Conservation (phyloP, 2,113 vertebrate species). For the Noctilio leporinus region DNA sequence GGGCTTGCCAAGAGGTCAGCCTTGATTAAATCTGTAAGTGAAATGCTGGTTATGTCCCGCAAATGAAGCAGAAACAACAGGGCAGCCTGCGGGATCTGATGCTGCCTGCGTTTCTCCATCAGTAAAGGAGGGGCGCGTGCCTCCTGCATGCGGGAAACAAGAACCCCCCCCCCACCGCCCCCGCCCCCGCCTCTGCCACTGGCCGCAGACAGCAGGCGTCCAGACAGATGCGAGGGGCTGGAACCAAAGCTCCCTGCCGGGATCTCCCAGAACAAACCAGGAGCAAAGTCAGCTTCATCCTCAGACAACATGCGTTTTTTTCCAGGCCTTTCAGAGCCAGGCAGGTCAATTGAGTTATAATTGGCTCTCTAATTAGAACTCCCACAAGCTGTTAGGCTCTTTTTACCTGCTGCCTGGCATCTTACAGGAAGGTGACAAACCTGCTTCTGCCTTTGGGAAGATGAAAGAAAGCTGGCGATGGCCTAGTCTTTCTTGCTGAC, state of each 20-base stretch:
- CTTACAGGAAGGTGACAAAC: neutral
- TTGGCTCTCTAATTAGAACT: constrained; percentile 62
- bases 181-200: neutral
- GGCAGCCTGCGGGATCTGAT: neutral
- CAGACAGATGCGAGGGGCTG: neutral
- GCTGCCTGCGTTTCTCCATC: neutral
- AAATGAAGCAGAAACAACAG: neutral
- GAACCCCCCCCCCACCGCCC: neutral
- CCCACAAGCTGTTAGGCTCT: constrained; percentile 49
- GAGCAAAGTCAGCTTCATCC: constrained; percentile 24
- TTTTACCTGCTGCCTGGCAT: constrained; percentile 16
- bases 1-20: neutral
- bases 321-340: constrained; percentile 49
- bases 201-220: accelerated
- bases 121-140: neutral
- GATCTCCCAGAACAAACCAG: neutral
- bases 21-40: neutral
- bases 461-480: constrained; percentile 22
- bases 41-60: neutral
- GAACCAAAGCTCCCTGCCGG: constrained; percentile 1
- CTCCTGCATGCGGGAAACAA: accelerated
- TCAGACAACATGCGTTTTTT: constrained; percentile 19
- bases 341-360: constrained; percentile 47
- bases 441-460: constrained; percentile 43
- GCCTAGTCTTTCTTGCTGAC: neutral